Base-by-base conservation (phyloP, 2,888 invertebrate genomes). In the Diarsia dahlii region DNA sequence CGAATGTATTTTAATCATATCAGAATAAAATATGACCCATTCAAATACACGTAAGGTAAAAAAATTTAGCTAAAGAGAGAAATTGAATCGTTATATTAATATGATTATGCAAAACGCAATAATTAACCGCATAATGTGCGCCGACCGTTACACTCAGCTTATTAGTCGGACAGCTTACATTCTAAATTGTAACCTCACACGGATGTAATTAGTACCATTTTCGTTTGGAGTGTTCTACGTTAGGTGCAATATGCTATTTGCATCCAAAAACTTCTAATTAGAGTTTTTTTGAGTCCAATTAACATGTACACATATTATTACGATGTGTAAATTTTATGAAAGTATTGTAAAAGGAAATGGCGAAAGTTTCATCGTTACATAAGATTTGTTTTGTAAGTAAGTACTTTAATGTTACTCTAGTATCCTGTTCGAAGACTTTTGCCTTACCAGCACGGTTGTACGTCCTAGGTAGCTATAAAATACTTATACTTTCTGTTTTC, bases 141-240 rank as follows among this genome's bases (percentile, higher is more conserved):
- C 82, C 58, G 77, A 84, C 88, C 88, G 88, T 87, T 88, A 88
- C 87, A 66, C 46, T 76, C 71, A 74, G 70, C 77, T 81, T 84
- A 82, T 82, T 81, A 82, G 67, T 58, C 23, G 10, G 74, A 71
- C 50, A 9, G 50, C 46, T 66, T 45, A 63, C 76, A 66, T 48
- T 64, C 74, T 18, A 77, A 82, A 70, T 48, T 76, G n/a, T 78
- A 77, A 76, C 67, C 65, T 79, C 63, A 13, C 13, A 2, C 1
- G 3, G 0, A 18, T 68, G 10, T 28, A 15, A 75, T 68, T 77
- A 84, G 48, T 64, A 62, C 10, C 68, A 74, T 78, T 80, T 77
- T 74, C 18, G 46, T 46, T 52, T 63, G 23, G 9, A 56, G 34
- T 45, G 10, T 46, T 56, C 69, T 63, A 67, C 20, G 58, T 45